Evolutionary conservation across 92 coral and sea anemone species (phyloP).

Genomic region (Plumapathes pennacea): DNA sequence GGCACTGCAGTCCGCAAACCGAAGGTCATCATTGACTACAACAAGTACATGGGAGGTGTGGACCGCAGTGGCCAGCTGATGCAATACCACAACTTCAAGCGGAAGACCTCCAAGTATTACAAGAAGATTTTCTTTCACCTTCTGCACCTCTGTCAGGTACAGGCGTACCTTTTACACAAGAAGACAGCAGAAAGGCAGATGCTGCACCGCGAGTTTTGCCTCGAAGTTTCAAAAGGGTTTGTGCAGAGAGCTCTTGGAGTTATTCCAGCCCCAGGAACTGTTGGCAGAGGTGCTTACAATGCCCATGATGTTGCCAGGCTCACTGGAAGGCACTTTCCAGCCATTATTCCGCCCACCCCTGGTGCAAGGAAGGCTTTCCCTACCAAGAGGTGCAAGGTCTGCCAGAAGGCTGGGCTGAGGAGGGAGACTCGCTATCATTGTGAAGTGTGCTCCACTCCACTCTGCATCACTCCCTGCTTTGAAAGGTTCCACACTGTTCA

Average conservation of each 20-base stretch:
- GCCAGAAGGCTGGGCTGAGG: constrained; percentile 3
- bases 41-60: constrained; percentile 34
- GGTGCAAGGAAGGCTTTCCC: constrained; percentile 14
- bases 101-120: constrained; percentile 18
- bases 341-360: constrained; percentile 10
- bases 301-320: constrained; percentile 7
- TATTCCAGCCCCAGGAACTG: constrained; percentile 19
- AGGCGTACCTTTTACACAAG: constrained; percentile 11
- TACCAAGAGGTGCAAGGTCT: constrained; percentile 12
- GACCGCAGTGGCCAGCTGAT: constrained; percentile 38
- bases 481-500: neutral
- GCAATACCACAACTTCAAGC: constrained; percentile 20
- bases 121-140: constrained; percentile 25
- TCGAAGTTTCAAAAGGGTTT: constrained; percentile 8
- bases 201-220: constrained; percentile 14
- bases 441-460: constrained; percentile 3
- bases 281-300: constrained; percentile 10
- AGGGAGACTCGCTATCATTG: constrained; percentile 10
- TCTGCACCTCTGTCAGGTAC: constrained; percentile 30
- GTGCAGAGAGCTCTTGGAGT: neutral
- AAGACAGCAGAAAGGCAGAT: constrained; percentile 9
- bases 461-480: constrained; percentile 7
- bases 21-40: constrained; percentile 13
- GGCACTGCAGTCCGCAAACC: constrained; percentile 6
- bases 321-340: constrained; percentile 17